Conservation (phyloP, 2,888 invertebrate species). For the Synanthedon andrenaeformis region DNA sequence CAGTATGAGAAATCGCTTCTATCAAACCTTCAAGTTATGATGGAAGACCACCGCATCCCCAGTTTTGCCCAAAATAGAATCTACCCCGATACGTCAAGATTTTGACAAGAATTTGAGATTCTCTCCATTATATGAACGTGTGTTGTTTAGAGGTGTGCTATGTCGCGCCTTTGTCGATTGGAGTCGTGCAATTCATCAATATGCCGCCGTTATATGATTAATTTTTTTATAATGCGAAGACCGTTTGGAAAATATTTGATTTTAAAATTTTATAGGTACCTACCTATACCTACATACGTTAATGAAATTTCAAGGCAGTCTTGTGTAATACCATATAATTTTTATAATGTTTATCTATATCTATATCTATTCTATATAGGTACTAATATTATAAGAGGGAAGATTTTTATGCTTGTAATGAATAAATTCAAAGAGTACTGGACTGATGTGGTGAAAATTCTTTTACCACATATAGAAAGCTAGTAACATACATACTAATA, state of each 20-base stretch:
- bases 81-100: slow-evolving; percentile 2
- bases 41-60: background rate
- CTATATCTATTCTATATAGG: too few species aligned
- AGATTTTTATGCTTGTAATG: too few species aligned
- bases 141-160: slow-evolving; percentile 2
- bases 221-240: background rate
- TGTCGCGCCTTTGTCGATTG: slow-evolving; percentile 7
- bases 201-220: slow-evolving; percentile 5
- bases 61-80: background rate
- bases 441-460: too few species aligned
- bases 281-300: too few species aligned
- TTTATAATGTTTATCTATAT: too few species aligned
- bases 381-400: too few species aligned
- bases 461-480: too few species aligned
- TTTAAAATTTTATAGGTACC: too few species aligned
- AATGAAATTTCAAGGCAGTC: too few species aligned
- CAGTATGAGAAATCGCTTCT: background rate
- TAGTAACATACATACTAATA: too few species aligned
- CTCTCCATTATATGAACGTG: slow-evolving; percentile 2
- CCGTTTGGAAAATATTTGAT: background rate
- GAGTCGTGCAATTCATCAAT: slow-evolving; percentile 7
- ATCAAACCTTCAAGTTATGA: background rate
- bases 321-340: too few species aligned
- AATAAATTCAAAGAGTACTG: too few species aligned
- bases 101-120: slow-evolving; percentile 4